Base-by-base conservation (phyloP, 1,140 invertebrate genomes). In the Vanessa atalanta region DNA sequence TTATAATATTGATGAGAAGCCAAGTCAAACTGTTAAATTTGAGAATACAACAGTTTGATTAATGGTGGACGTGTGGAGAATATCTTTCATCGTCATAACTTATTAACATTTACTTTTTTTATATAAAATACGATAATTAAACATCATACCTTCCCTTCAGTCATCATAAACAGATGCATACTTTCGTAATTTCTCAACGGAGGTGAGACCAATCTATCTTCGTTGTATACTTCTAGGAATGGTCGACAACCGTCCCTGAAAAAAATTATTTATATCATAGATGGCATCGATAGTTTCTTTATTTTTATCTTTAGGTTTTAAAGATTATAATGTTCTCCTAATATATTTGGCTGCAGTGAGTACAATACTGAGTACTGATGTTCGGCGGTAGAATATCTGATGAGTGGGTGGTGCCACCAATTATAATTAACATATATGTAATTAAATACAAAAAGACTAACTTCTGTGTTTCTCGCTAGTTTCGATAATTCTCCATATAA, bases 201-300 rank as follows among this genome's bases (percentile, higher is more conserved):
- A 0, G 96, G 96, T 14, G 98, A 94, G 14, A 98, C 91, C 84
- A 97, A 94, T 60, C 97, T 95, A 74, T 98, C 97, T 82, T 97
- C 97, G 81, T 97, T 96, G 88, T 96, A 98, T 48, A 99, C 95
- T 93, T 99, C 98, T 26, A 98, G 94, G 92, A 97, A 99, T 14
- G 98, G 98, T 75, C 98, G 94, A 86, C 98, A 99, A 1, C 98
- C 98, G 94, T 98, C 98, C 71, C 97, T 96, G 87, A 47, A 84
- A 83, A 74, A 50, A 31, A 3, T 31, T 31, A 31, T 31, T 31
- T 31, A 2, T 4, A 31, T 4, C 26, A 31, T 2, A 74, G 50
- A 53, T 72, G 57, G 43, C 47, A 61, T 47, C 7, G 23, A 47
- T 65, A 72, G 55, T 12, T n/a, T 79, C n/a, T 55, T 47, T 15